Evolutionary conservation across 2,888 invertebrate genomes (phyloP), one percentile per base, ranked within the genome.

Genomic region (Sarcophaga carnaria): DNA sequence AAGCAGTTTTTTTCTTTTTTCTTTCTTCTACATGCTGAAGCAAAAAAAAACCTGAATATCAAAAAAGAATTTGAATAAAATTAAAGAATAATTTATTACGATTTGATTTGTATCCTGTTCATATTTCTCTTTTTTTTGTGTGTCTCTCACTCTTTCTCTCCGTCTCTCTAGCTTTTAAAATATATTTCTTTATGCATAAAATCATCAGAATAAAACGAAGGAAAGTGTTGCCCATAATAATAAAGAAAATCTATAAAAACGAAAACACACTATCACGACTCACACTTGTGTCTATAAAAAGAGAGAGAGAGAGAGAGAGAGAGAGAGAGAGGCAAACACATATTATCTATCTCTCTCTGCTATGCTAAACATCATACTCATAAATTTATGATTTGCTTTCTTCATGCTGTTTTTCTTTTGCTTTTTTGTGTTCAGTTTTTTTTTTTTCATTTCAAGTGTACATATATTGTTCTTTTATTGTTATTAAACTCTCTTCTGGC

Each of bases 51-150:
- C 4, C 59, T 47, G 6, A 11, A 37, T 8, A 37, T 37, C 37
- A 37, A 37, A 37, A 27, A 77, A 60, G 66, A 72, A 78, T 49
- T 66, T 71, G 59, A 77, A 72, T 62, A 69, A 67, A 69, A 74
- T 72, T 72, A 25, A 14, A 59, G n/a, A 49, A 22, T 66, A 60
- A 82, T 59, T 54, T 70, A 47, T 78, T 45, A 60, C 17, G 67
- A n/a, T 72, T 78, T 60, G 62, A 78, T 69, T 78, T 83, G 60
- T 83, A 37, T 72, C 67, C 49, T 63, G 5, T 54, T 14, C 54
- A 62, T 20, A 17, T 49, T 27, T 49, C 64, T 14, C n/a, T n/a
- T n/a, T n/a, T 47, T 47, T 45, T 12, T 77, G n/a, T 17, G 49
- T 17, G 22, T 37, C 3, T 37, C 6, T 6, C 6, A 0, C 6